Evolutionary conservation across 2,113 vertebrate species (phyloP).

Genomic region (Zosterops japonicus): DNA sequence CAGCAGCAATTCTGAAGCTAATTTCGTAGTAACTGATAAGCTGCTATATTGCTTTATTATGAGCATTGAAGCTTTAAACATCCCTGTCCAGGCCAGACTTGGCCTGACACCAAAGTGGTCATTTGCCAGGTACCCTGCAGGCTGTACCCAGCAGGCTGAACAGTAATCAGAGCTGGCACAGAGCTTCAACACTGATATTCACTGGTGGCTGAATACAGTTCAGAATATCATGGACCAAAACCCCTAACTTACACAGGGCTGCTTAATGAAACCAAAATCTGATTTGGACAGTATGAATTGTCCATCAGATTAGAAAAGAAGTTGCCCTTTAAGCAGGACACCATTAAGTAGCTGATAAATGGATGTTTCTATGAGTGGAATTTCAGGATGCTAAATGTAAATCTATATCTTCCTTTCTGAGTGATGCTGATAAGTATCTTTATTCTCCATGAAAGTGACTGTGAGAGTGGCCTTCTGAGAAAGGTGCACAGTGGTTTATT

Average conservation of each 20-base stretch:
- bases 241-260: neutral
- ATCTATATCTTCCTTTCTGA: neutral
- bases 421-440: neutral
- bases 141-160: neutral
- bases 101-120: neutral
- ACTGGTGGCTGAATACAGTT: neutral
- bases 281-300: neutral
- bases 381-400: neutral
- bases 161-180: neutral
- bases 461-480: neutral
- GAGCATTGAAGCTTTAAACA: neutral
- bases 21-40: slow-evolving; percentile 34
- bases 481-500: neutral
- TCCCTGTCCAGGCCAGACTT: neutral
- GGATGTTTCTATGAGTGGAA: neutral
- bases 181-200: neutral
- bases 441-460: neutral
- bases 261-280: neutral
- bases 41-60: slow-evolving; percentile 3
- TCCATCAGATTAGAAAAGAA: neutral
- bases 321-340: neutral
- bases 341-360: neutral
- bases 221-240: neutral
- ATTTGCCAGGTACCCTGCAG: neutral
- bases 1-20: slow-evolving; percentile 42